Evolutionary conservation across 2,113 vertebrate genomes (phyloP).

Genomic region (Uropsilus gracilis): DNA sequence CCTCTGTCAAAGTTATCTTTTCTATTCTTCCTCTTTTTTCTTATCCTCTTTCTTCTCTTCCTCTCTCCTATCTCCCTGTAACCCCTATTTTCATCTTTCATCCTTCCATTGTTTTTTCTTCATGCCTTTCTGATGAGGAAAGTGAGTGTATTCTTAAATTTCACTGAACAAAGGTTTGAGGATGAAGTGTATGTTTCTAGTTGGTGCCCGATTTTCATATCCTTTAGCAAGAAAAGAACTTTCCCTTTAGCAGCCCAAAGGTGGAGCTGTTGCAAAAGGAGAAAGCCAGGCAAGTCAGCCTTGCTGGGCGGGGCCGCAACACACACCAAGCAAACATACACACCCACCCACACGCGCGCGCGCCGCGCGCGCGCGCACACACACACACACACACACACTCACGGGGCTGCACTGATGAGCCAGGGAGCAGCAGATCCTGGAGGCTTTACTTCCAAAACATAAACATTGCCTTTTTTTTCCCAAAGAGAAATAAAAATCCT

Average conservation of each 20-base stretch:
- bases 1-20: not conserved
- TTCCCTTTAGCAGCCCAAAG: constrained; percentile 83
- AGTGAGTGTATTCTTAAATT: not conserved
- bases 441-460: constrained; percentile 78
- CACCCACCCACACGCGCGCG: not conserved
- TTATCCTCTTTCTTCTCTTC: accelerated
- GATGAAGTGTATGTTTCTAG: constrained; percentile 24
- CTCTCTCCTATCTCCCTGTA: not conserved
- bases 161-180: constrained; percentile 67
- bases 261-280: constrained; percentile 88
- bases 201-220: not conserved
- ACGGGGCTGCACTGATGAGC: constrained; percentile 59
- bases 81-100: not conserved
- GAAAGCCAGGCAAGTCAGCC: not conserved
- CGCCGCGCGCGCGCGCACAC: no score
- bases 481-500: constrained; percentile 85
- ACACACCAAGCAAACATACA: accelerated
- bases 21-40: not conserved
- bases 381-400: no score
- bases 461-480: constrained; percentile 72
- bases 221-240: not conserved
- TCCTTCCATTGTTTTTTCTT: not conserved
- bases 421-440: constrained; percentile 74
- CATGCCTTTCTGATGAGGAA: not conserved
- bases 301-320: not conserved